A percentile compares a stretch with the other conserved stretches of the same genome.
These are phyloP conservation scores for Masnerella sp. DNA, from an alignment of 2,888 invertebrate species.

Conservation along the genomic window DNA sequence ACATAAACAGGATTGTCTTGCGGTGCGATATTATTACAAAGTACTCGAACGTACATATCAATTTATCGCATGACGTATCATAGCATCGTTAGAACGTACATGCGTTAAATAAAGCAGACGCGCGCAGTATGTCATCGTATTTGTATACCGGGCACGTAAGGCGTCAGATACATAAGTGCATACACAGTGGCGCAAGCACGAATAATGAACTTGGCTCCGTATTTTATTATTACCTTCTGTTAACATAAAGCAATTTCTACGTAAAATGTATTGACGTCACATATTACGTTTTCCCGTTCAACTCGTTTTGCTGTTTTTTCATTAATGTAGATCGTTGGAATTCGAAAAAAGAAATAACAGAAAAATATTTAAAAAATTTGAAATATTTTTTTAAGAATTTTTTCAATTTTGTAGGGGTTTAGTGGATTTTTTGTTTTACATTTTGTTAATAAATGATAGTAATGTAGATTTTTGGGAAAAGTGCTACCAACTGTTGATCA, in stretches of 20 bases:
- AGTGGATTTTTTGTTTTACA: no score
- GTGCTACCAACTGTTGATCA: no score
- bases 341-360: no score
- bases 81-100: slow-evolving; percentile 36
- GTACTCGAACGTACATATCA: slow-evolving; percentile 50
- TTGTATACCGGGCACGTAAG: slow-evolving; percentile 49
- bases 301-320: no score
- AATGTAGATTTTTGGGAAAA: no score
- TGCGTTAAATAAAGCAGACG: slow-evolving; percentile 49
- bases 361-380: no score
- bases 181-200: slow-evolving; percentile 17
- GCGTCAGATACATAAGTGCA: slow-evolving; percentile 34
- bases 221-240: slow-evolving; percentile 26
- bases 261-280: slow-evolving; percentile 30
- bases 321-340: no score
- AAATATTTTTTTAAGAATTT: no score
- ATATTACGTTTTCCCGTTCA: no score
- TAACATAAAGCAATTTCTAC: slow-evolving; percentile 20
- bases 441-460: no score
- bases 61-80: slow-evolving; percentile 55
- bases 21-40: slow-evolving; percentile 35
- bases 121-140: slow-evolving; percentile 27
- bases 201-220: slow-evolving; percentile 24
- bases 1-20: slow-evolving; percentile 46
- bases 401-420: no score